Conservation (phyloP, 2,797 vertebrate genomes). For the Enteromius trimaculatus region DNA sequence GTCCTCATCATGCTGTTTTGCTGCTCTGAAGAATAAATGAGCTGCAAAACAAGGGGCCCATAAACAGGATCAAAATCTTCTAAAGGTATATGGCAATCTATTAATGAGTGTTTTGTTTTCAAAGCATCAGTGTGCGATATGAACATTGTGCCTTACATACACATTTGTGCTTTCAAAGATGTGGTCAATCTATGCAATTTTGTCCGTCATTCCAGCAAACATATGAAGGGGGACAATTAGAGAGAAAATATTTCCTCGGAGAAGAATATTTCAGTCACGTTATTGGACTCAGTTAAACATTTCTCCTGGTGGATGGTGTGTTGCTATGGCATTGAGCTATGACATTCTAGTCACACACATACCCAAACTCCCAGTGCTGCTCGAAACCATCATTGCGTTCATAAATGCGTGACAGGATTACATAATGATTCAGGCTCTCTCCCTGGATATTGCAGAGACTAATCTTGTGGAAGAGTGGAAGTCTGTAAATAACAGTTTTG, state of each 20-base stretch:
- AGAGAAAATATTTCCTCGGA: constrained; percentile 28
- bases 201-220: constrained; percentile 1
- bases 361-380: constrained; percentile 46
- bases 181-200: neutral
- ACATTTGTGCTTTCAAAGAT: neutral
- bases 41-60: constrained; percentile 2
- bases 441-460: constrained; percentile 37
- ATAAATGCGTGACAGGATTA: constrained; percentile 54
- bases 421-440: constrained; percentile 45
- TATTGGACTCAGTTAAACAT: constrained; percentile 46
- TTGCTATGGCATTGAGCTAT: constrained; percentile 61
- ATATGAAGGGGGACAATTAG: constrained; percentile 22
- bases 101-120: neutral
- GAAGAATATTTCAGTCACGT: constrained; percentile 32
- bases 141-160: neutral
- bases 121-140: neutral
- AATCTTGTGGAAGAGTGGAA: constrained; percentile 37
- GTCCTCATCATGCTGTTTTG: constrained; percentile 9
- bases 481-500: constrained; percentile 39
- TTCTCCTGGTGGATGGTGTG: constrained; percentile 49
- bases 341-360: constrained; percentile 52
- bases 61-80: constrained; percentile 15
- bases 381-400: constrained; percentile 51
- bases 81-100: neutral
- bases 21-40: constrained; percentile 22